These are phyloP conservation scores for Takifugu ocellatus DNA, from an alignment of 2,797 vertebrate genomes.

Conservation along the genomic window DNA sequence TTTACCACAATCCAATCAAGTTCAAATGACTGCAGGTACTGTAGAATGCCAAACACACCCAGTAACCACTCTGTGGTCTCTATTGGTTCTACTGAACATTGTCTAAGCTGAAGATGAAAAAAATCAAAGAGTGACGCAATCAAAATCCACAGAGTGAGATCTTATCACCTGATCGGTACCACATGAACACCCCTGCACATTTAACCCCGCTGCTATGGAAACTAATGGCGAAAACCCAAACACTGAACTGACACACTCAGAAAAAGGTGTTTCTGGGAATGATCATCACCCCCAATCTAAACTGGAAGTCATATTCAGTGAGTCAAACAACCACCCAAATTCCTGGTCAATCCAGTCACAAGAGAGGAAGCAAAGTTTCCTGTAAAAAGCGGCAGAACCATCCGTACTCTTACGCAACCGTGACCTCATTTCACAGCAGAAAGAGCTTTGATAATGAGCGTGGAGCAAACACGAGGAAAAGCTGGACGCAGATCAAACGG, in stretches of 20 bases:
- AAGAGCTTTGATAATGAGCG: conserved; percentile 26
- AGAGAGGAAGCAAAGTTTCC: not conserved
- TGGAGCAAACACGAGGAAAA: conserved; percentile 11
- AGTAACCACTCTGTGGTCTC: conserved; percentile 17
- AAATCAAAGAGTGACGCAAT: conserved; percentile 40
- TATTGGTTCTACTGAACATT: conserved; percentile 36
- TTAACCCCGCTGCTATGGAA: conserved; percentile 49
- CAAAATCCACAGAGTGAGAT: conserved; percentile 33
- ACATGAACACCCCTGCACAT: conserved; percentile 35
- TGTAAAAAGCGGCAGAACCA: not conserved
- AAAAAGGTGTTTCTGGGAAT: conserved; percentile 47
- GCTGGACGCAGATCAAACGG: too few species aligned
- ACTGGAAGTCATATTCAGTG: conserved; percentile 49
- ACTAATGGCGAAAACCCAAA: conserved; percentile 57
- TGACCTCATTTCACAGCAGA: conserved; percentile 18
- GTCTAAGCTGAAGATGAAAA: not conserved
- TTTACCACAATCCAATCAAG: conserved; percentile 24
- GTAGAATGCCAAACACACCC: conserved; percentile 11
- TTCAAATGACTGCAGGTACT: conserved; percentile 29
- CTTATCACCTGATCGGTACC: conserved; percentile 51
- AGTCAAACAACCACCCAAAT: conserved; percentile 61
- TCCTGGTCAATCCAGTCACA: conserved; percentile 3
- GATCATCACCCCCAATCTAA: conserved; percentile 31
- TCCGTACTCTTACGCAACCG: conserved; percentile 30
- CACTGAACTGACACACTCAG: conserved; percentile 53